Base-by-base conservation (phyloP, 2,888 invertebrate genomes). In the Gymnosoma rotundatum region DNA sequence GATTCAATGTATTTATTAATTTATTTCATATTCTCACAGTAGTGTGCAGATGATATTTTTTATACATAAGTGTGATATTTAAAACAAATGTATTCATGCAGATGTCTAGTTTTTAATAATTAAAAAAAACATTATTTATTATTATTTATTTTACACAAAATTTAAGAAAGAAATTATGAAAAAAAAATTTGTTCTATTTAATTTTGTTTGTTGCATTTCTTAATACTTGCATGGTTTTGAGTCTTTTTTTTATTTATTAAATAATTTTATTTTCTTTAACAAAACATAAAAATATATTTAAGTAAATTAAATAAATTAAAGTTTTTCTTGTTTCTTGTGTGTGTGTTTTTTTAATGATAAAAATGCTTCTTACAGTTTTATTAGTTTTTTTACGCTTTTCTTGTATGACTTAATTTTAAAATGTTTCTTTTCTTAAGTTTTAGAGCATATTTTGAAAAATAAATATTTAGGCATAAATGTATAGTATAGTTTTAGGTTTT, bases 191-290 rank as follows among this genome's bases (percentile, higher is more conserved):
- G 74, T 75, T 76, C 58, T 73, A 52, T 74, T 54, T 70, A 38
- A 60, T 75, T 75, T 61, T 61, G 66, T n/a, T 70, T 73, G 50
- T 83, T 74, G 36, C 70, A 75, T 56, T 86, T 80, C 54, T 76
- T 91, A 91, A 91, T 91, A 91, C 91, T 91, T 92, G 89, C 89
- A 89, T 92, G 91, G 91, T 90, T 92, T 91, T 89, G 91, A 92
- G 91, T 92, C 91, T 91, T 91, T 42, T 25, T 25, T 1, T 25
- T 32, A 1, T 66, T 89, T 87, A 87, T 88, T 86, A 87, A 85
- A 88, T 88, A 88, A 86, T 87, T 87, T 85, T 86, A 32, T 32
- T 78, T 78, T 83, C 83, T 79, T 70, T 74, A 64, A 72, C 25
- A 72, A 79, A 72, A 56, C 38, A 20, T 32, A 32, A 58, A 56